These are phyloP conservation scores for Cyclina sinensis DNA, from an alignment of 1,140 invertebrate species.

Conservation along the genomic window DNA sequence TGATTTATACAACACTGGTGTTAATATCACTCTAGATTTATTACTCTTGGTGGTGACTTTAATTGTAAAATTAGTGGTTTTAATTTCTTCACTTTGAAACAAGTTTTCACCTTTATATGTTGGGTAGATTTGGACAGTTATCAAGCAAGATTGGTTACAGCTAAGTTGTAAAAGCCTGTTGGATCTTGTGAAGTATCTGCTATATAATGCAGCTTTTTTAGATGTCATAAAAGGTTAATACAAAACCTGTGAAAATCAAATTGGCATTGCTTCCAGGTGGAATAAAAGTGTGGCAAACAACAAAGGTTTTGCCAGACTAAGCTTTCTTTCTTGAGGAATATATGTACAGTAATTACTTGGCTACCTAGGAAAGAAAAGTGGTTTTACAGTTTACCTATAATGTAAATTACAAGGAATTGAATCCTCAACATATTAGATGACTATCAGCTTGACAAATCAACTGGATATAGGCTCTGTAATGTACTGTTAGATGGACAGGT, in stretches of 20 bases:
- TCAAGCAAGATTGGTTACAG: not conserved
- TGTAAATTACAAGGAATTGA: too few relatives aligned
- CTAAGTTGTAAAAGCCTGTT: too few relatives aligned
- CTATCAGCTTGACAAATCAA: not conserved
- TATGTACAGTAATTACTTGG: too few relatives aligned
- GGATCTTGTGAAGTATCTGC: too few relatives aligned
- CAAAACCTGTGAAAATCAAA: not conserved
- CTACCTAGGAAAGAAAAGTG: too few relatives aligned
- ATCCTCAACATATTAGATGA: too few relatives aligned
- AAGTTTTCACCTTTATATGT: not conserved
- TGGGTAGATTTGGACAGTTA: not conserved
- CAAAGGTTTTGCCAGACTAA: too few relatives aligned
- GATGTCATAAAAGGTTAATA: not conserved
- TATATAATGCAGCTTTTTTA: too few relatives aligned
- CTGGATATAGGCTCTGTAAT: not conserved
- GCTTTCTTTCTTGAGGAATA: too few relatives aligned
- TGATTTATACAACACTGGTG: slow-evolving; percentile 9
- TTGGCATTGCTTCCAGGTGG: not conserved
- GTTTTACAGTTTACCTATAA: too few relatives aligned
- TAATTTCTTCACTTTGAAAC: not conserved
- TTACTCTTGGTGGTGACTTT: slow-evolving; percentile 7
- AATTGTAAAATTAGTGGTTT: slow-evolving; percentile 13
- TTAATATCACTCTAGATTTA: slow-evolving; percentile 11
- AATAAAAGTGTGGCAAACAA: not conserved
- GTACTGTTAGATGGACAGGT: not conserved